These are phyloP conservation scores for Avahi laniger DNA, from an alignment of 2,797 vertebrate species.

Conservation along the genomic window DNA sequence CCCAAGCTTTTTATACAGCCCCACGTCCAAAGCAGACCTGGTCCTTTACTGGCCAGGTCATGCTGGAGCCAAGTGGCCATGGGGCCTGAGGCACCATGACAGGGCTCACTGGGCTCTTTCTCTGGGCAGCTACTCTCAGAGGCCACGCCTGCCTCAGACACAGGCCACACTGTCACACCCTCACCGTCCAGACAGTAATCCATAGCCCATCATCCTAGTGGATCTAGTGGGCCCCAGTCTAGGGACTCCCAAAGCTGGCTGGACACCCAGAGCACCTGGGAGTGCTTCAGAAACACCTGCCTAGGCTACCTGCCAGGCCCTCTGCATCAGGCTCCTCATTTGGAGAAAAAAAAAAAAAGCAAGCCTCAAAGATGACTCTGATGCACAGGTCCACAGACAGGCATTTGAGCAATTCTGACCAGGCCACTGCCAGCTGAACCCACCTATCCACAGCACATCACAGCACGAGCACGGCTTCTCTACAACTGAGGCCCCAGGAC, in stretches of 20 bases:
- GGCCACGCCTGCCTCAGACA: too few relatives aligned
- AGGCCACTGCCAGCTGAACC: not conserved
- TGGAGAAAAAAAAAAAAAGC: not conserved
- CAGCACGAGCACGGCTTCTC: not conserved
- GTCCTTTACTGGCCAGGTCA: not conserved
- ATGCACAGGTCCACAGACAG: too few relatives aligned
- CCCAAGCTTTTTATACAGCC: not conserved
- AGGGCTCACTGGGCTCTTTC: not conserved
- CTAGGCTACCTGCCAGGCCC: not conserved
- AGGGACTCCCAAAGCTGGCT: not conserved
- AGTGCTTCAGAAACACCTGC: not conserved
- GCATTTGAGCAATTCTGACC: not conserved
- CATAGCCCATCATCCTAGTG: not conserved
- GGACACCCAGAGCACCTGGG: not conserved
- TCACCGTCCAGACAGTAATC: not conserved
- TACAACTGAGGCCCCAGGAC: not conserved
- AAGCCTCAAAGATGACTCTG: not conserved
- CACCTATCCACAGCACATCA: not conserved
- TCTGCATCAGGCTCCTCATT: not conserved
- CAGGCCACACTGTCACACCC: not conserved
- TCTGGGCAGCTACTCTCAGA: too few relatives aligned
- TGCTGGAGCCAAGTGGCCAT: not conserved
- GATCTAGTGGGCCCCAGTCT: not conserved
- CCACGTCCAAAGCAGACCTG: accelerated
- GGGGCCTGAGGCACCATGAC: not conserved